Base-by-base conservation (phyloP, 2,113 vertebrate species). In the Haplochromis burtoni region DNA sequence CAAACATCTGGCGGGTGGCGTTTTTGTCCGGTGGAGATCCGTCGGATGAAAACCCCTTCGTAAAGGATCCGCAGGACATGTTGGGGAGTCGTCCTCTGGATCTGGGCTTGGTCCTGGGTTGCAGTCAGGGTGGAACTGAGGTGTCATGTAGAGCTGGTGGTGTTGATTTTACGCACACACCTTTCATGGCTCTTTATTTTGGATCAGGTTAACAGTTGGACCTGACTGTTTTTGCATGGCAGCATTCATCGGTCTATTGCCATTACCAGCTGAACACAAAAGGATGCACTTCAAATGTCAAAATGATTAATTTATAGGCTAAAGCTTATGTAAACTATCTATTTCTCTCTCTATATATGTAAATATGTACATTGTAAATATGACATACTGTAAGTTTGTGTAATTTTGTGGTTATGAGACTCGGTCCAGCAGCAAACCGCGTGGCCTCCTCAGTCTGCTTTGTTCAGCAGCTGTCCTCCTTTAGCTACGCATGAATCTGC, bases 161-260 rank as follows among this genome's bases (percentile, higher is more conserved):
- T 2, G 93, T 97, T 2, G 92, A 87, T n/a, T 92, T 96, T 4
- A 83, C 89, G 29, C 95, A 97, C 51, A 55, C 94, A 5, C 97
- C 97, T 7, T 97, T 97, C 89, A 92, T 97, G 10, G 92, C 94
- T 51, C 73, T 97, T 49, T 95, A 95, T 26, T 96, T 96, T 89
- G 89, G 92, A 90, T 95, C 91, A 90, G 21, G 40, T 78, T 78
- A 31, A n/a, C 26, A 51, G 7, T 13, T 29, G 10, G 21, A 83
- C 6, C 45, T 59, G 33, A 71, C 7, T 54, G 14, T 40, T 12
- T 51, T 42, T 53, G 14, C 33, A 4, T 31, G 47, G 78, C 79
- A 35, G 49, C 80, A 33, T 83, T 57, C 7, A 82, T 42, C 10
- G 3, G 63, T 19, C 6, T 17, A 76, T 29, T 76, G 68, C 40